Conservation (phyloP, 2,113 vertebrate genomes). For the Sebastes schlegelii region DNA sequence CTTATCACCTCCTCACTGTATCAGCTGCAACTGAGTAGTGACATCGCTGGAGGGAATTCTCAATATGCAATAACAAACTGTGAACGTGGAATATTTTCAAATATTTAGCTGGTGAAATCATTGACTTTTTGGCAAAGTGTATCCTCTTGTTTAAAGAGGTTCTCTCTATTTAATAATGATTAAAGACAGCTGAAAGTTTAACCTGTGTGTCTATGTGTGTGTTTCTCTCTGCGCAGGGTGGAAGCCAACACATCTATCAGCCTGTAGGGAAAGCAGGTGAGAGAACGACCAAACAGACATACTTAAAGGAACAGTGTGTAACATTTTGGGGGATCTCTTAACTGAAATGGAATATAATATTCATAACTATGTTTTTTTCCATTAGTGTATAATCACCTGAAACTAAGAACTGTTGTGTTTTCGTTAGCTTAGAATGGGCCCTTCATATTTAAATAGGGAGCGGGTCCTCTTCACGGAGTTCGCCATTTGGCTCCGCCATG, state of each 20-base stretch:
- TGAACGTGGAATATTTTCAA: neutral
- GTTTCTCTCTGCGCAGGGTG: constrained; percentile 64
- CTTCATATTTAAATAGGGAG: too few species aligned
- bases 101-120: neutral
- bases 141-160: neutral
- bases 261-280: constrained; percentile 79
- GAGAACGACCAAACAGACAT: neutral
- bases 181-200: neutral
- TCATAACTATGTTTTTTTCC: too few species aligned
- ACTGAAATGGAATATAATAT: too few species aligned
- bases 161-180: neutral
- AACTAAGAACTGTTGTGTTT: too few species aligned
- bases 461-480: too few species aligned
- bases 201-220: constrained; percentile 28
- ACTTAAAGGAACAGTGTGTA: too few species aligned
- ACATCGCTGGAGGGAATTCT: neutral
- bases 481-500: too few species aligned
- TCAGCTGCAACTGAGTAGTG: neutral
- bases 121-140: neutral
- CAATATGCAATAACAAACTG: neutral
- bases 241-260: constrained; percentile 80
- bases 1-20: neutral
- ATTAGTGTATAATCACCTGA: too few species aligned
- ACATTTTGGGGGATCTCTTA: too few species aligned
- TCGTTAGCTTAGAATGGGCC: too few species aligned